phyloP scores from a whole-genome alignment of 1,140 invertebrate species.

The Drosophila trapezifrons region DNA sequence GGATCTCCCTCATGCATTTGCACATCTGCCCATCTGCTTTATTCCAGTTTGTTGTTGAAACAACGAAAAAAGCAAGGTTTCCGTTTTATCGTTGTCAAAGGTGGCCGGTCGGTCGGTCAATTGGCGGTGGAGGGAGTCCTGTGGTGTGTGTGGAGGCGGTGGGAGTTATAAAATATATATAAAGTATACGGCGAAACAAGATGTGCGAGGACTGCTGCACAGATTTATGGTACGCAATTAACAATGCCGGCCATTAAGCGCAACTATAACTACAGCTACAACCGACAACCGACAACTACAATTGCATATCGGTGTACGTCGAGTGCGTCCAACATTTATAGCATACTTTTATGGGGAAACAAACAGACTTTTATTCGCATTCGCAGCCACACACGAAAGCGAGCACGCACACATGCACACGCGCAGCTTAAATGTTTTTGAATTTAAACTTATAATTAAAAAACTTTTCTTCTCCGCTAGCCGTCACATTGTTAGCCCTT shows the following conservation, averaged over 20 bases:
- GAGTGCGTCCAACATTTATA: conserved; percentile 58
- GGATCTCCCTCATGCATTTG: conserved; percentile 33
- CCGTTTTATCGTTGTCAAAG: conserved; percentile 54
- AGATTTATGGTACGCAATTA: conserved; percentile 80
- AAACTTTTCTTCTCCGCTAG: conserved; percentile 61
- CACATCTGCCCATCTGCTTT: conserved; percentile 38
- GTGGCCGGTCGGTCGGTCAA: conserved; percentile 23
- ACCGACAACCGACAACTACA: conserved; percentile 33
- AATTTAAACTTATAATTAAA: conserved; percentile 83
- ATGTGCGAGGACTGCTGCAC: conserved; percentile 69
- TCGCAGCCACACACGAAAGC: conserved; percentile 45
- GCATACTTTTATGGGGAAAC: conserved; percentile 78
- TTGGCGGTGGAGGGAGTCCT: conserved; percentile 19
- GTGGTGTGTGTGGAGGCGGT: background rate
- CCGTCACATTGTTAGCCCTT: conserved; percentile 74
- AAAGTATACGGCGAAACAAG: conserved; percentile 56
- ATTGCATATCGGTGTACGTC: conserved; percentile 25
- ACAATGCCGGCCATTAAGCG: conserved; percentile 75
- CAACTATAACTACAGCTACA: conserved; percentile 50
- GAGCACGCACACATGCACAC: conserved; percentile 6
- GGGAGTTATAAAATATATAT: conserved; percentile 68
- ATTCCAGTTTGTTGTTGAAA: conserved; percentile 49
- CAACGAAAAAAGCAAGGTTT: conserved; percentile 33
- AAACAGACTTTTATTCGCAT: conserved; percentile 74
- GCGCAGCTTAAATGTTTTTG: conserved; percentile 77